A percentile compares a stretch with the other conserved stretches of the same genome.
Conservation (phyloP, 2,797 vertebrate species). For the Calcarius lapponicus region DNA sequence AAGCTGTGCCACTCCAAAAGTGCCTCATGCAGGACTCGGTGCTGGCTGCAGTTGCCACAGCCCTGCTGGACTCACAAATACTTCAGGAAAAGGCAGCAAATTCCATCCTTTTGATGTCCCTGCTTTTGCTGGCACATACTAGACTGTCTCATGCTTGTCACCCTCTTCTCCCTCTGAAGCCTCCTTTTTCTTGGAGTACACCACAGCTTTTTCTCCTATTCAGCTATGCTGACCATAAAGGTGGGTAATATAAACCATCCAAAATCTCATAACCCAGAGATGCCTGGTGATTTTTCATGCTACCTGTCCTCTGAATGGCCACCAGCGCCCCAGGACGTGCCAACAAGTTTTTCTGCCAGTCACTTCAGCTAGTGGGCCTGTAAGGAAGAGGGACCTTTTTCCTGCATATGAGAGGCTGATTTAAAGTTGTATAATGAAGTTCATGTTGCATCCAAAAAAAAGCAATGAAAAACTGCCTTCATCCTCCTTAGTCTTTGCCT, state of each 20-base stretch:
- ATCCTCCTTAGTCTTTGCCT: neutral
- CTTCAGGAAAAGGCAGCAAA: neutral
- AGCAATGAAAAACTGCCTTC: neutral
- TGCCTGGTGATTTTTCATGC: neutral
- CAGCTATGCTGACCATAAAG: neutral
- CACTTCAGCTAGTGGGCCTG: neutral
- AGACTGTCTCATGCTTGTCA: neutral
- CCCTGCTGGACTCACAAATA: neutral
- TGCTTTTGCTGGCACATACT: neutral
- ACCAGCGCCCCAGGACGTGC: neutral
- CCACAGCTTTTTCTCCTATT: neutral
- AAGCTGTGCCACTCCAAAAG: neutral
- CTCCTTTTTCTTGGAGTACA: neutral
- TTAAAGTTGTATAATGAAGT: neutral
- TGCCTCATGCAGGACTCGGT: fast-evolving
- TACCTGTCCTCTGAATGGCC: neutral
- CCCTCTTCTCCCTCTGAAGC: neutral
- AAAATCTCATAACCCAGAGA: neutral
- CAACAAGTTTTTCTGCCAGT: neutral
- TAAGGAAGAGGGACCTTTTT: neutral
- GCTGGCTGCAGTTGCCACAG: neutral
- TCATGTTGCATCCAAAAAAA: neutral
- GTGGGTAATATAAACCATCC: neutral
- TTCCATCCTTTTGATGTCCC: neutral
- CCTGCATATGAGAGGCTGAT: neutral